Conservation (phyloP, 2,888 invertebrate species). For the Platynereis dumerilii region DNA sequence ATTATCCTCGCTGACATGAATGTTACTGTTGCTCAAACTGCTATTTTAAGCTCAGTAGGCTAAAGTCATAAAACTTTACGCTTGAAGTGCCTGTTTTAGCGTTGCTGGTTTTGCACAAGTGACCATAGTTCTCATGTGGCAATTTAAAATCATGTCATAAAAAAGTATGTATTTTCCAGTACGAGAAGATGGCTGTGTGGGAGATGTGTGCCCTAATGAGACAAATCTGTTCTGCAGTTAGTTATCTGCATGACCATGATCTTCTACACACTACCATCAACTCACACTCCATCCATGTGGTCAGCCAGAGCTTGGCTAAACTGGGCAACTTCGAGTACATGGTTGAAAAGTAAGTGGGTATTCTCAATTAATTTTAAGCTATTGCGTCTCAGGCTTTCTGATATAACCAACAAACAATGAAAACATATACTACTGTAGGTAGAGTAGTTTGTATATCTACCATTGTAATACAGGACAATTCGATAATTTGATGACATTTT, state of each 20-base stretch:
- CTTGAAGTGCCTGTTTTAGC: too few relatives aligned
- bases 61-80: too few relatives aligned
- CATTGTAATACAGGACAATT: too few relatives aligned
- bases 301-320: constrained; percentile 59
- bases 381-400: too few relatives aligned
- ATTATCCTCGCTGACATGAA: too few relatives aligned
- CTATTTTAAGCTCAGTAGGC: too few relatives aligned
- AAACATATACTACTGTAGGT: too few relatives aligned
- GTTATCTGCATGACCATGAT: constrained; percentile 63
- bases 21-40: too few relatives aligned
- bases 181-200: constrained; percentile 41
- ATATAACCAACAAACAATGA: background rate
- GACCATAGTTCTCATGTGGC: too few relatives aligned
- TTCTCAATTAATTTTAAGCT: background rate
- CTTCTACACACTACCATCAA: constrained; percentile 64
- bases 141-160: too few relatives aligned
- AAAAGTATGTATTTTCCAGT: constrained; percentile 38
- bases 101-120: too few relatives aligned
- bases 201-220: constrained; percentile 49
- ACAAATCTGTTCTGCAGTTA: constrained; percentile 63
- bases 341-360: constrained; percentile 51
- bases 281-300: constrained; percentile 64
- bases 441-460: background rate
- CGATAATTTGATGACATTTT: background rate
- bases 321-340: constrained; percentile 65